Base-by-base conservation (phyloP, 2,797 vertebrate species). In the Decapterus maruadsi region DNA sequence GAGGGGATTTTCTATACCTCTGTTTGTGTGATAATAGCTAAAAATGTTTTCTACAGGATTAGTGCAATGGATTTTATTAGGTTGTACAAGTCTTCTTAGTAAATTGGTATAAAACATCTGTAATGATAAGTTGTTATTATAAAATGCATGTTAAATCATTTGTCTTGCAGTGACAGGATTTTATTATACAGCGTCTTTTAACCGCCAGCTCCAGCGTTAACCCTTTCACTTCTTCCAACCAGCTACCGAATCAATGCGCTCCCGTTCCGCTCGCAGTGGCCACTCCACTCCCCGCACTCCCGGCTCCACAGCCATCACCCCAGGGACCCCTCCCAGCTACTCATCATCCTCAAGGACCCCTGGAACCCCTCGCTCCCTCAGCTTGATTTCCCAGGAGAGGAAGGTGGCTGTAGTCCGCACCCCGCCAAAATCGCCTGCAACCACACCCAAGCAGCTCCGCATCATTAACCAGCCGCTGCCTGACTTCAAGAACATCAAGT, bases 401-500 rank as follows among this genome's bases (percentile, higher is more conserved):
- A 99, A 96, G 92, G 96, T 98, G 54, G 98, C 98, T 8, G 94
- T 99, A 88, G 95, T 99, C 60, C 96, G 96, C 87, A 99, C 98
- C 38, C 98, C 98, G 67, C 98, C 98, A 22, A 99, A 99, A 91
- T 99, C 98, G n/a, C 98, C 98, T 0, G 97, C 96, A 10, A 95
- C 95, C 45, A 98, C 97, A n/a, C 96, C 97, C 17, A 99, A 99
- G 93, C 97, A 98, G 90, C 96, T 99, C 59, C 96, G 98, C 64
- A 93, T 99, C 81, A 94, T 99, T 90, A 98, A 97, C 93, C 97
- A 99, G 85, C 97, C 98, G 8, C 94, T 99, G 86, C 98, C 98
- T 22, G 98, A 99, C 93, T 96, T 98, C 90, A 99, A 98, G 94
- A 99, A 98, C 6, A 75, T 99, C 94, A 97, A 94, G 87, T 99